Base-by-base conservation (phyloP, 92 coral and sea anemone genomes). In the Parazoanthus atlanticus region DNA sequence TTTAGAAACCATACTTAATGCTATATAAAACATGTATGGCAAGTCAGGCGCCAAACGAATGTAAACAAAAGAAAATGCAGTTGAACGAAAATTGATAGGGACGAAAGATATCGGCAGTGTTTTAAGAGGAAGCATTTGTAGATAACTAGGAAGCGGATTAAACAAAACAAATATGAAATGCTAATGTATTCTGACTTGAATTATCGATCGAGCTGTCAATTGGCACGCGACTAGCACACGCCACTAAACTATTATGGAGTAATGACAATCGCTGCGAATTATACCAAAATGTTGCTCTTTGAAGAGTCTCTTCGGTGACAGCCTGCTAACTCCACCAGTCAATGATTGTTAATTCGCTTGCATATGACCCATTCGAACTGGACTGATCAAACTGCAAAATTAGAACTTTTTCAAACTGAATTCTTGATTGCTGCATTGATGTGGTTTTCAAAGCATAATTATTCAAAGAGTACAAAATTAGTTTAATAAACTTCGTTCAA, bases 81-180 rank as follows among this genome's bases (percentile, higher is more conserved):
- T 43, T 73, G 87, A 69, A 84, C 38, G 87, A 71, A 67, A 84
- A 43, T 41, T 84, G 87, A 84, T 84, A 69, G 66, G 87, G n/a
- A 69, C 43, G 25, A 28, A 41, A 46, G 77, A 69, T 84, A 84
- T 84, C 61, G 87, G 31, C 78, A 84, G 40, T 67, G 78, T 70
- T 84, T 82, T 70, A 84, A 84, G 87, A 84, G 87, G 87, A 84
- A 84, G 41, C 87, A 69, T 84, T 84, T 69, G 70, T 64, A 29
- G 87, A 84, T 84, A 84, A 84, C 87, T 70, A 84, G 87, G 87
- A 84, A 84, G 78, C 77, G 87, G 87, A 67, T 84, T 84, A 84
- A 69, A 84, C 87, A 70, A 84, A 84, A 84, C 78, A 84, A 84
- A 69, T 84, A 84, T 84, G 38, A 81, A 17, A 69, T 70, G 87